phyloP scores from a whole-genome alignment of 2,888 invertebrate species.

The Cryptus armator region DNA sequence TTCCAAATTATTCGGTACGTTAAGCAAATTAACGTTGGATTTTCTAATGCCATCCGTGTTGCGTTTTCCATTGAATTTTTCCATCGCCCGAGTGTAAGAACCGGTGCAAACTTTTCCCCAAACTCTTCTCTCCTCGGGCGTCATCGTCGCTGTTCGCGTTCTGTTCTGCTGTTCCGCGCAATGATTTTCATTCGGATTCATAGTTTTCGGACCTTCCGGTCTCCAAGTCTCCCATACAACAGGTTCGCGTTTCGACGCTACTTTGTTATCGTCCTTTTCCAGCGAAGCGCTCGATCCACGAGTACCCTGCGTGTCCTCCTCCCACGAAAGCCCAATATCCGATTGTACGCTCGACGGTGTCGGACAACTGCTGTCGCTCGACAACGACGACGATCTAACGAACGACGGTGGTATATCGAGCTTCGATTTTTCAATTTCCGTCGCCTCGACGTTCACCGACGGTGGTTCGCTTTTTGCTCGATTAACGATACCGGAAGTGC shows the following conservation, averaged over 20 bases:
- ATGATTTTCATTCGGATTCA: slow-evolving; percentile 33
- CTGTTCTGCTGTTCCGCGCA: slow-evolving; percentile 62
- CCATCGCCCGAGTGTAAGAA: slow-evolving; percentile 85
- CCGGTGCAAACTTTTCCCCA: slow-evolving; percentile 85
- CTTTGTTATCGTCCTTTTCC: slow-evolving; percentile 75
- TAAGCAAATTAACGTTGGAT: slow-evolving; percentile 61
- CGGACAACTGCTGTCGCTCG: slow-evolving; percentile 81
- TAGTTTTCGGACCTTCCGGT: slow-evolving; percentile 56
- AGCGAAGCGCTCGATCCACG: slow-evolving; percentile 70
- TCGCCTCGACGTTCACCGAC: slow-evolving; percentile 11
- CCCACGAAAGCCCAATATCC: slow-evolving; percentile 81
- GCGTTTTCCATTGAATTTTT: slow-evolving; percentile 82
- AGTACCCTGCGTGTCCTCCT: slow-evolving; percentile 78
- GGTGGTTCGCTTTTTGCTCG: slow-evolving; percentile 72
- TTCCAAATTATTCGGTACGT: slow-evolving; percentile 70
- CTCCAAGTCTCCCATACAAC: slow-evolving; percentile 64
- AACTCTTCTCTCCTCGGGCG: slow-evolving; percentile 77
- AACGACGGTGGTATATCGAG: slow-evolving; percentile 76
- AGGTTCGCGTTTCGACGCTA: slow-evolving; percentile 49
- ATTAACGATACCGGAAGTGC: slow-evolving; percentile 47
- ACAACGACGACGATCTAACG: slow-evolving; percentile 78
- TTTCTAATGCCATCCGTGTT: slow-evolving; percentile 72
- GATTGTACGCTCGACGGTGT: slow-evolving; percentile 81
- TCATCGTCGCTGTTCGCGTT: slow-evolving; percentile 66
- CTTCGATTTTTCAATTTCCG: slow-evolving; percentile 70